Evolutionary conservation across 2,113 vertebrate species (phyloP).

Genomic region (Grallaria varia): DNA sequence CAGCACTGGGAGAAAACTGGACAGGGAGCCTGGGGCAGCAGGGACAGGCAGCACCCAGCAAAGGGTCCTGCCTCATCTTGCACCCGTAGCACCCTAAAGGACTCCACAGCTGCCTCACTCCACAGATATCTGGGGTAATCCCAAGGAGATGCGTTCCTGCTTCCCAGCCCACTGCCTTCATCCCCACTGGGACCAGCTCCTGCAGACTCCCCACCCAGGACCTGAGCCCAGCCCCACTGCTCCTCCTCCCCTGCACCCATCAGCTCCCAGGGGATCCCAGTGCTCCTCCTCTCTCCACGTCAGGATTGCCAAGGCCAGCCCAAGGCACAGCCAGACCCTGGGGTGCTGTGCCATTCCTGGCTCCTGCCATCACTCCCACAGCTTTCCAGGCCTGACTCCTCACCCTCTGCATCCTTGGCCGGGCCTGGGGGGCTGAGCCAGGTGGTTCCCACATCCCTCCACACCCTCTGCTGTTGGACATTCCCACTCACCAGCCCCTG

Average conservation of each 20-base stretch:
- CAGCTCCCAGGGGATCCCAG: neutral
- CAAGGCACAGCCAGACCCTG: neutral
- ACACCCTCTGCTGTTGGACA: rapidly evolving
- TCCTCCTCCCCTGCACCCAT: neutral
- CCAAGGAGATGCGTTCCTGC: neutral
- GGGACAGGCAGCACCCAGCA: neutral
- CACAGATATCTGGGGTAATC: rapidly evolving
- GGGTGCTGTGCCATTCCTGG: neutral
- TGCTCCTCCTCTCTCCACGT: neutral
- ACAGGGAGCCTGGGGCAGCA: neutral
- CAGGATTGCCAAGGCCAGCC: neutral
- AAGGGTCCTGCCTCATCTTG: neutral
- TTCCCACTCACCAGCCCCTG: neutral
- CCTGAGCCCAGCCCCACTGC: neutral
- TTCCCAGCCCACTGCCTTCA: neutral
- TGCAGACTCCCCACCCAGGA: neutral
- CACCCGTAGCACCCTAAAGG: neutral
- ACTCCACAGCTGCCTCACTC: neutral
- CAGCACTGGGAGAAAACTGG: neutral
- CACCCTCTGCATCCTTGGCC: neutral
- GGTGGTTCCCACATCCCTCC: no score
- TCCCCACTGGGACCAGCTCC: neutral
- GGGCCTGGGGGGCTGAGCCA: neutral
- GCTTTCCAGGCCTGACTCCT: neutral
- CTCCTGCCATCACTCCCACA: neutral